Evolutionary conservation across 2,113 vertebrate genomes (phyloP).

Genomic region (Mohoua ochrocephala): DNA sequence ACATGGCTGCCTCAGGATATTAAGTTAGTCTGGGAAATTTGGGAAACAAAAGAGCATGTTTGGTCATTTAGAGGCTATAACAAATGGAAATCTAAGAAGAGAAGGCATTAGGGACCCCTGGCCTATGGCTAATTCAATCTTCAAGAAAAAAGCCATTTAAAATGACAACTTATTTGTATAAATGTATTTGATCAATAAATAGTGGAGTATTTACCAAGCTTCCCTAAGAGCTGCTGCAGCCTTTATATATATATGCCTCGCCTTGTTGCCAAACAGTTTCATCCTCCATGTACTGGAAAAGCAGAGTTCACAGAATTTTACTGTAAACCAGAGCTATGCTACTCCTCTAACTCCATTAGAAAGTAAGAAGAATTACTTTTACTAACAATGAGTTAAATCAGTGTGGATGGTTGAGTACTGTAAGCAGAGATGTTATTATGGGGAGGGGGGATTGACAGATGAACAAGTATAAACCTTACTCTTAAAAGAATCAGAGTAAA

Average conservation of each 20-base stretch:
- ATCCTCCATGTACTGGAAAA: not conserved
- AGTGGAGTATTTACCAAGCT: not conserved
- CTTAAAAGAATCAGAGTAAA: not conserved
- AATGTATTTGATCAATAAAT: not conserved
- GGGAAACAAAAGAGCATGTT: not conserved
- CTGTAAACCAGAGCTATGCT: not conserved
- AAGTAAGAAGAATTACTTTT: not conserved
- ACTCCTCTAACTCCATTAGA: not conserved
- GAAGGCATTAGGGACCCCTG: not conserved
- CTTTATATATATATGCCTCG: not conserved
- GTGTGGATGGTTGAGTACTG: not conserved
- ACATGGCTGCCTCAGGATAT: not conserved
- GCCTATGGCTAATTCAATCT: not conserved
- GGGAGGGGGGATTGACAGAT: not conserved
- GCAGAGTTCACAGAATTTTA: not conserved
- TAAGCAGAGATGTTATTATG: not conserved
- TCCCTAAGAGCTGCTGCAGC: not conserved
- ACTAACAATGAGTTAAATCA: conserved; percentile 12
- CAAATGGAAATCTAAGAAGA: not conserved
- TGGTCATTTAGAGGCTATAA: not conserved
- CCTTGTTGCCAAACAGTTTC: not conserved
- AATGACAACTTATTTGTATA: not conserved
- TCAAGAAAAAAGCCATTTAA: not conserved
- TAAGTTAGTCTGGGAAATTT: not conserved
- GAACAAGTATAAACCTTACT: not conserved